Conservation (phyloP, 2,113 vertebrate genomes). For the Triplophysa tibetana region DNA sequence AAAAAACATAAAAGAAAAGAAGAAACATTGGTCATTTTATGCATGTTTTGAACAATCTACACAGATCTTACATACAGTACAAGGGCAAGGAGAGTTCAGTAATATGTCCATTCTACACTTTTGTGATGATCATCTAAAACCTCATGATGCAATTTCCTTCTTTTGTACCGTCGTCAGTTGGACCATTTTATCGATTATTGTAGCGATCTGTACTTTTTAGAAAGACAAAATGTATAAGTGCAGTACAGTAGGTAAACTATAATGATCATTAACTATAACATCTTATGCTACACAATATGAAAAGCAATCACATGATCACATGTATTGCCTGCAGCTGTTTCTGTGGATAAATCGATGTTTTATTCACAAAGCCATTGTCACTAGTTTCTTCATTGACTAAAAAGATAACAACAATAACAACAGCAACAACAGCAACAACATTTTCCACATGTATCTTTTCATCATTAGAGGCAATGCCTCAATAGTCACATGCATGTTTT, state of each 20-base stretch:
- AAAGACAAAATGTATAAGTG: not conserved
- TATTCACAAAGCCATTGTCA: conserved; percentile 36
- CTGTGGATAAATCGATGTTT: not conserved
- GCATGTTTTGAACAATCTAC: too few relatives aligned
- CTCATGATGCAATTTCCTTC: too few relatives aligned
- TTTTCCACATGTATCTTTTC: not conserved
- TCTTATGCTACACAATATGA: not conserved
- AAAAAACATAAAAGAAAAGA: too few relatives aligned
- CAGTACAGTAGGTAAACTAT: too few relatives aligned
- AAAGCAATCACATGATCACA: not conserved
- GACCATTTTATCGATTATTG: too few relatives aligned
- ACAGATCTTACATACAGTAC: too few relatives aligned
- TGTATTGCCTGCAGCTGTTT: not conserved
- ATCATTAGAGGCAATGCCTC: not conserved
- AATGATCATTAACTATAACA: not conserved
- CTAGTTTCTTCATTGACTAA: not conserved
- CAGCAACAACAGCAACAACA: conserved; percentile 12
- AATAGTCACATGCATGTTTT: not conserved
- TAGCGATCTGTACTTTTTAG: not conserved
- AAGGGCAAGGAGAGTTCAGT: too few relatives aligned
- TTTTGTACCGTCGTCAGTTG: too few relatives aligned
- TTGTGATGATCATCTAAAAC: too few relatives aligned
- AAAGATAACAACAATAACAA: not conserved
- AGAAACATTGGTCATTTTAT: too few relatives aligned
- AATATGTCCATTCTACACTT: too few relatives aligned